phyloP scores from a whole-genome alignment of 2,113 vertebrate species.

The Oncorhynchus kisutch region DNA sequence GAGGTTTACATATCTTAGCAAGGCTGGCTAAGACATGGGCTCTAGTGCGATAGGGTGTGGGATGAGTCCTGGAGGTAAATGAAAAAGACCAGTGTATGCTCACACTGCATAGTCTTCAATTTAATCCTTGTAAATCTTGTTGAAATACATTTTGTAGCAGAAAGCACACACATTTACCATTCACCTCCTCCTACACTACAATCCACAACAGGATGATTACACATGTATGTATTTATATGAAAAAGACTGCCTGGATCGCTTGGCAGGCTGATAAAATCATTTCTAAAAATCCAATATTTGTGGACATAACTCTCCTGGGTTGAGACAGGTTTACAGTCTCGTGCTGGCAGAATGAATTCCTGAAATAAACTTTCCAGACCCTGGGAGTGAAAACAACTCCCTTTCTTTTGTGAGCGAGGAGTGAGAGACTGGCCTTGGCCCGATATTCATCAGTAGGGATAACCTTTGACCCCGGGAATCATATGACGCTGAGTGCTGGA shows the following conservation, averaged over 20 bases:
- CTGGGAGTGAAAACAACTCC: slow-evolving; percentile 75
- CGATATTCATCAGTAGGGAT: slow-evolving; percentile 81
- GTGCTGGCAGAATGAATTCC: slow-evolving; percentile 72
- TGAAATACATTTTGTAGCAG: too few species aligned
- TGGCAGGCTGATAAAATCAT: slow-evolving; percentile 56
- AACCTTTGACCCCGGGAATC: slow-evolving; percentile 78
- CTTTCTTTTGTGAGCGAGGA: slow-evolving; percentile 64
- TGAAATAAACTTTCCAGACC: slow-evolving; percentile 76
- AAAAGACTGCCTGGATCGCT: slow-evolving; percentile 48
- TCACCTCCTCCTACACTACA: too few species aligned
- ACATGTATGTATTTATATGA: slow-evolving; percentile 32
- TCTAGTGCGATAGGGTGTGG: slow-evolving; percentile 32
- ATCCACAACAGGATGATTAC: background rate
- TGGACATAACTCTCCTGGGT: slow-evolving; percentile 63
- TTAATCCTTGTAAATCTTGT: too few species aligned
- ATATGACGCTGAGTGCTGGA: slow-evolving; percentile 76
- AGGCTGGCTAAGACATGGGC: slow-evolving; percentile 24
- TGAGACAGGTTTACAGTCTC: slow-evolving; percentile 73
- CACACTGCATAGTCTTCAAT: too few species aligned
- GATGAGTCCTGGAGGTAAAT: slow-evolving; percentile 18
- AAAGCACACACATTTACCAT: too few species aligned
- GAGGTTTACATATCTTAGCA: slow-evolving; percentile 32
- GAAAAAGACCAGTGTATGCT: too few species aligned
- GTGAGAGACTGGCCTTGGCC: slow-evolving; percentile 56
- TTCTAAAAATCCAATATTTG: slow-evolving; percentile 57